Conservation (phyloP, 1,140 invertebrate species). For the Aphelenchoides besseyi region DNA sequence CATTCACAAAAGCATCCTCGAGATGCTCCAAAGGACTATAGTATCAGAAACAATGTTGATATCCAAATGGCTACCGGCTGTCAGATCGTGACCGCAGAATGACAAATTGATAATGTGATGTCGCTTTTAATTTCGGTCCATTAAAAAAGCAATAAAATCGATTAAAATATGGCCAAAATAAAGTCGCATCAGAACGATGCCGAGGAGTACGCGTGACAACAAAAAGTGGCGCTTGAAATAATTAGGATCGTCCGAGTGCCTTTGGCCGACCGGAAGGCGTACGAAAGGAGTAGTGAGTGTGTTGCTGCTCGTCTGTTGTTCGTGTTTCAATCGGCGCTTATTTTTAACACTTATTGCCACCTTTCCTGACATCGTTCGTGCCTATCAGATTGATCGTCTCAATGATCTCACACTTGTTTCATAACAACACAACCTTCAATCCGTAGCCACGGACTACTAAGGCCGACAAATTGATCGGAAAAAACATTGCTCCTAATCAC, state of each 20-base stretch:
- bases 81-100: constrained; percentile 2
- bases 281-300: not conserved
- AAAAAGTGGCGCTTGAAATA: not conserved
- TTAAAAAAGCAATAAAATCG: not conserved
- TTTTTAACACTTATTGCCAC: no score
- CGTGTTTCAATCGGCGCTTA: not conserved
- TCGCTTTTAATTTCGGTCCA: not conserved
- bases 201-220: not conserved
- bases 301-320: not conserved
- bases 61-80: no score
- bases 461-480: no score
- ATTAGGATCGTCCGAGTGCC: not conserved
- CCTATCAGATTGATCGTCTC: not conserved
- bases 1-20: no score
- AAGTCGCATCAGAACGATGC: not conserved
- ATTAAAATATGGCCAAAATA: constrained; percentile 1
- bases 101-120: constrained; percentile 6
- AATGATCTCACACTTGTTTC: not conserved
- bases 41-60: no score
- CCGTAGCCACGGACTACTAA: no score
- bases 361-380: no score
- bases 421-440: no score
- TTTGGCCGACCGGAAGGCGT: not conserved
- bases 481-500: no score
- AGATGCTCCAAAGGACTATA: no score